phyloP scores from a whole-genome alignment of 2,888 invertebrate species.

The Nephrocerus scutellatus region DNA sequence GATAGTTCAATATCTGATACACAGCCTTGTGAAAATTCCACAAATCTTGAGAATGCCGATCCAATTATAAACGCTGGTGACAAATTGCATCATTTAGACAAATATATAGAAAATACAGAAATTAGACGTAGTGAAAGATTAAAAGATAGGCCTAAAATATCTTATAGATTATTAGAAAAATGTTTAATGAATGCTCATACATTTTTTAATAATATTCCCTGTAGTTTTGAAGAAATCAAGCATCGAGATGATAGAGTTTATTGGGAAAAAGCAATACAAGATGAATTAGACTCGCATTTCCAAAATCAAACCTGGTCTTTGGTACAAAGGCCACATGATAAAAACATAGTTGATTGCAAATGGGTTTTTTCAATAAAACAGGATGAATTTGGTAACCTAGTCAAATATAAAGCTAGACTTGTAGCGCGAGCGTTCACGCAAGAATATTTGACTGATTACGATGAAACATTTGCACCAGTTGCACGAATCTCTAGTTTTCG shows the following conservation, averaged over 20 bases:
- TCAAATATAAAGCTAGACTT: constrained; percentile 15
- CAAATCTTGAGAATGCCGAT: too few relatives aligned
- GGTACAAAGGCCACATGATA: constrained; percentile 11
- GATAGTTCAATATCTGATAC: too few relatives aligned
- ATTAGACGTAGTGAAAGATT: too few relatives aligned
- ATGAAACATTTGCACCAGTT: constrained; percentile 15
- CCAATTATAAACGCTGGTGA: too few relatives aligned
- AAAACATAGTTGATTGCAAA: constrained; percentile 19
- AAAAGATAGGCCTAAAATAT: too few relatives aligned
- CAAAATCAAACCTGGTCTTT: constrained; percentile 19
- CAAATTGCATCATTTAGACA: too few relatives aligned
- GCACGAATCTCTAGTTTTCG: constrained; percentile 14
- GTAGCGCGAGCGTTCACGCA: constrained; percentile 14
- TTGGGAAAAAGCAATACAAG: constrained; percentile 18
- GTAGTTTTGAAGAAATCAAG: constrained; percentile 14
- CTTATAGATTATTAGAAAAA: too few relatives aligned
- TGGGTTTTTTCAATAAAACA: constrained; percentile 22
- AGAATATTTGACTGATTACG: constrained; percentile 10
- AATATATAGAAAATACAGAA: too few relatives aligned
- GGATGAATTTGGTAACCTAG: constrained; percentile 11
- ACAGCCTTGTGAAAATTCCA: too few relatives aligned
- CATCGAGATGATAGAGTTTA: constrained; percentile 13
- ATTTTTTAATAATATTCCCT: constrained; percentile 11
- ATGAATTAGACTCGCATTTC: constrained; percentile 18
- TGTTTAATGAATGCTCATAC: too few relatives aligned